These are phyloP conservation scores for Podiceps cristatus DNA, from an alignment of 2,113 vertebrate species.

Conservation along the genomic window DNA sequence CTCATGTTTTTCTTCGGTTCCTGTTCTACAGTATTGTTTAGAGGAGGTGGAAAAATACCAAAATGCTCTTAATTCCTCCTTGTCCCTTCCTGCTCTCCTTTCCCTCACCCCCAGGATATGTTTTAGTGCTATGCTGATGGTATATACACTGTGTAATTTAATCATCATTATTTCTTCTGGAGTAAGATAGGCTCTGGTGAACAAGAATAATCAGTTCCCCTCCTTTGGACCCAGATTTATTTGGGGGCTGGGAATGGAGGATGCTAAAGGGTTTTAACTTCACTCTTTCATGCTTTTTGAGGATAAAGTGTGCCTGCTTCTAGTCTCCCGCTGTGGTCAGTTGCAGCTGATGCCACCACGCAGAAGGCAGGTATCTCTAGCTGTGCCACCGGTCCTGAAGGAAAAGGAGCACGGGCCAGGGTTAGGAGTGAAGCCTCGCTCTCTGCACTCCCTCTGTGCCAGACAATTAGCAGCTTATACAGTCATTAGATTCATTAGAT, in stretches of 20 bases:
- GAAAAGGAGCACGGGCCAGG: neutral
- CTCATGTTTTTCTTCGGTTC: neutral
- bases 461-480: neutral
- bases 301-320: rapidly evolving
- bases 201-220: neutral
- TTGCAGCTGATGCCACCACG: rapidly evolving
- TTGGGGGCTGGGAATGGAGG: neutral
- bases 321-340: too few relatives aligned
- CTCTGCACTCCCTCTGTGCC: neutral
- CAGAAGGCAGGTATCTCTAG: neutral
- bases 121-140: neutral
- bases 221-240: neutral
- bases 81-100: neutral
- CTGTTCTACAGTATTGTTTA: neutral
- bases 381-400: neutral
- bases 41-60: neutral
- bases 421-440: neutral
- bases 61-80: neutral
- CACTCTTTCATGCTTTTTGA: neutral
- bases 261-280: neutral
- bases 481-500: neutral
- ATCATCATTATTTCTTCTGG: neutral
- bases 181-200: neutral
- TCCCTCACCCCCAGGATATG: neutral
- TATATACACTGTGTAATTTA: neutral